Evolutionary conservation across 1,140 invertebrate genomes (phyloP).

Genomic region (Manduca sexta): DNA sequence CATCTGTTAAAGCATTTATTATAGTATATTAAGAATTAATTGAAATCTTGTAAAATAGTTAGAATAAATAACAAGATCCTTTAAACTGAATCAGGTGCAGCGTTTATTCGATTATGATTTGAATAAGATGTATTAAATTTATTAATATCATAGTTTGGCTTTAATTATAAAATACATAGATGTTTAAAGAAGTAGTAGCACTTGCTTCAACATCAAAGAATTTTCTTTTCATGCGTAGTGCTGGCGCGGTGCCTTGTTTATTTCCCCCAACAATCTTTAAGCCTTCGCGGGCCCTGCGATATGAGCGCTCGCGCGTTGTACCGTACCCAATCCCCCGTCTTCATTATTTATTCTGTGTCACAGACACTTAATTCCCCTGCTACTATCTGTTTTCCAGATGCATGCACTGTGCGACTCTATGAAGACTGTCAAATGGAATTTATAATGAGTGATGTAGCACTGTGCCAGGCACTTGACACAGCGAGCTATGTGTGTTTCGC

Average conservation of each 20-base stretch:
- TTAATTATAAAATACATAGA: too few species aligned
- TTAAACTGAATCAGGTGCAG: too few species aligned
- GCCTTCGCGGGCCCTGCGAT: constrained; percentile 8
- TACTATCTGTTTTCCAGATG: constrained; percentile 17
- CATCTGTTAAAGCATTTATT: too few species aligned
- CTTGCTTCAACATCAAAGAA: too few species aligned
- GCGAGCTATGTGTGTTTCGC: constrained; percentile 1
- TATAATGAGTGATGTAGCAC: constrained; percentile 10
- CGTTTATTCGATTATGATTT: too few species aligned
- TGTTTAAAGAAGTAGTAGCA: too few species aligned
- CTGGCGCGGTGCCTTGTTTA: constrained; percentile 11
- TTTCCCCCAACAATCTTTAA: constrained; percentile 10
- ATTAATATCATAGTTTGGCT: too few species aligned
- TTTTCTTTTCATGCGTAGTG: too few species aligned
- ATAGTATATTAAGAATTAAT: too few species aligned
- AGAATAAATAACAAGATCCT: too few species aligned
- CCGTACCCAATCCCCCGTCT: constrained; percentile 12
- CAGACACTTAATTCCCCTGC: constrained; percentile 17
- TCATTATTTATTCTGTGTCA: constrained; percentile 24
- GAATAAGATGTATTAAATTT: too few species aligned
- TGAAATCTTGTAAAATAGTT: too few species aligned
- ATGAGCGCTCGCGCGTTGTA: constrained; percentile 15
- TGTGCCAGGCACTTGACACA: background rate
- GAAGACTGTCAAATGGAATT: constrained; percentile 13
- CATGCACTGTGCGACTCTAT: constrained; percentile 5